phyloP scores from a whole-genome alignment of 1,140 invertebrate species.

The Halyomorpha halys region DNA sequence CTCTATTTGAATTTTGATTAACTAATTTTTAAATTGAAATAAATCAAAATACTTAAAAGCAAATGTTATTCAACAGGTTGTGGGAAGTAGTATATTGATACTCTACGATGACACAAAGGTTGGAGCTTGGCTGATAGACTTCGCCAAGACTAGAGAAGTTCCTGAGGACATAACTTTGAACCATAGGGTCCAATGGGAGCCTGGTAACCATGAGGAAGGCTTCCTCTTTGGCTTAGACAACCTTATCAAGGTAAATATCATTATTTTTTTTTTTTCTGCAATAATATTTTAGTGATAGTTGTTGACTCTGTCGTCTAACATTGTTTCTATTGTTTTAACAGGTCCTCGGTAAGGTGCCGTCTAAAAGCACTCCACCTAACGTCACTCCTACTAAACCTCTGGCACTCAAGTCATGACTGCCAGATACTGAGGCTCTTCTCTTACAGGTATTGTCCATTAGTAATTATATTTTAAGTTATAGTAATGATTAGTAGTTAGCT shows the following conservation, averaged over 20 bases:
- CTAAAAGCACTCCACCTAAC: not conserved
- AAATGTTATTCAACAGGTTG: constrained; percentile 43
- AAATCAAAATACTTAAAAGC: not conserved
- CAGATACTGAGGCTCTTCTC: no score
- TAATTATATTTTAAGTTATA: no score
- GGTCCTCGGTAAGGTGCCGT: constrained; percentile 22
- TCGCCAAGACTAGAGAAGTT: constrained; percentile 77
- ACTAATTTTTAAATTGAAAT: not conserved
- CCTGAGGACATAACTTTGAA: constrained; percentile 57
- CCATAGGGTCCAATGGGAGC: constrained; percentile 67
- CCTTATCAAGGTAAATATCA: constrained; percentile 48
- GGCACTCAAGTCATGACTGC: constrained; percentile 26
- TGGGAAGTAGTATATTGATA: constrained; percentile 89
- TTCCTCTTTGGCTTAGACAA: constrained; percentile 83
- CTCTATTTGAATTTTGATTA: not conserved
- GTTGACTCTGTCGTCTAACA: not conserved
- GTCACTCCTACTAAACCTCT: constrained; percentile 24
- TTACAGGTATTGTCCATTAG: no score
- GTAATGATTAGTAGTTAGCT: no score
- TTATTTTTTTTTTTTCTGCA: not conserved
- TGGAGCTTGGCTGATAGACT: constrained; percentile 92
- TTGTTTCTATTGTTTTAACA: constrained; percentile 12
- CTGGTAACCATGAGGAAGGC: constrained; percentile 92
- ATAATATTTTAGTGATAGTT: constrained; percentile 18
- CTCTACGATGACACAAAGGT: constrained; percentile 80